Conservation (phyloP, 2,113 vertebrate species). For the Coturnix japonica region DNA sequence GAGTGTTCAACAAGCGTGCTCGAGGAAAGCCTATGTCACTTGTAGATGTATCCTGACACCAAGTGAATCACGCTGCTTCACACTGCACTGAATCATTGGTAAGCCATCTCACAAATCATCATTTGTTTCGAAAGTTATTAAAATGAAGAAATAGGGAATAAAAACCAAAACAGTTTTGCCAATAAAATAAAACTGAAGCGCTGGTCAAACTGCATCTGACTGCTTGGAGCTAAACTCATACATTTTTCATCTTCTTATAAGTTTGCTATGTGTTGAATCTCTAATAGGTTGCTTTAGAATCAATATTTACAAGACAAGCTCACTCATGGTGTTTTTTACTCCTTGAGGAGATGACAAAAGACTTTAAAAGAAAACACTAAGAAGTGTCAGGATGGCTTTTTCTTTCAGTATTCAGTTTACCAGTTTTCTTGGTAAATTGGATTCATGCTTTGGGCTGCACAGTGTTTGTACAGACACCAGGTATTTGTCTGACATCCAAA, state of each 20-base stretch:
- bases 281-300: conserved; percentile 11
- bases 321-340: conserved; percentile 1
- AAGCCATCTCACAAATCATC: neutral
- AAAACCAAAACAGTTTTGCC: neutral
- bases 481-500: neutral
- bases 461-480: neutral
- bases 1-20: neutral
- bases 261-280: neutral
- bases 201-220: neutral
- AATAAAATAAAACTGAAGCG: neutral
- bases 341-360: neutral
- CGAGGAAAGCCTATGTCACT: neutral
- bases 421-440: neutral
- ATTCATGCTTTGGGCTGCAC: neutral
- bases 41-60: neutral
- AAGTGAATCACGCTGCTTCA: neutral
- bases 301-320: conserved; percentile 27
- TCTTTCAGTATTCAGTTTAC: neutral
- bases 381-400: neutral
- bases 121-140: neutral
- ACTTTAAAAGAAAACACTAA: neutral
- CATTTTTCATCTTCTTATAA: neutral
- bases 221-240: neutral
- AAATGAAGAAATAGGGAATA: neutral
- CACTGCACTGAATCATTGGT: neutral